Conservation (phyloP, 2,888 invertebrate species). For the Dicyrtoma fusca region DNA sequence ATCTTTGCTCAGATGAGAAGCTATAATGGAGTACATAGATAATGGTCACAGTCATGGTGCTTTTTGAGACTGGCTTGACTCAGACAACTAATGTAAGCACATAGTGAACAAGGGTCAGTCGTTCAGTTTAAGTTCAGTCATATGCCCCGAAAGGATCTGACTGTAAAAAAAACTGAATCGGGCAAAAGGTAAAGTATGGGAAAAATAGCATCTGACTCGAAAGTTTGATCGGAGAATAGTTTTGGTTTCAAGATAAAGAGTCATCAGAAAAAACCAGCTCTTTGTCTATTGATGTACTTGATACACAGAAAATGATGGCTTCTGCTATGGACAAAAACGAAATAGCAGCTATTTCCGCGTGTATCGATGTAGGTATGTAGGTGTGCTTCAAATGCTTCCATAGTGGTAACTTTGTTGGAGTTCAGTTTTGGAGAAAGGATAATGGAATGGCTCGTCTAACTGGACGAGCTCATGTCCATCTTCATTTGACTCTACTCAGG, state of each 20-base stretch:
- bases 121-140: slow-evolving; percentile 29
- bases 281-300: slow-evolving; percentile 16
- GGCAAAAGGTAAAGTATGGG: slow-evolving; percentile 43
- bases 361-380: too few species aligned
- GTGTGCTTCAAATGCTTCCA: neutral
- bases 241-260: slow-evolving; percentile 47
- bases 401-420: too few species aligned
- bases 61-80: too few species aligned
- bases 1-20: too few species aligned
- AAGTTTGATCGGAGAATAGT: slow-evolving; percentile 46
- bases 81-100: too few species aligned
- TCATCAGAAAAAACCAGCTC: slow-evolving; percentile 39
- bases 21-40: too few species aligned
- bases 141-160: neutral
- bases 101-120: neutral
- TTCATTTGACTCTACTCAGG: slow-evolving; percentile 24
- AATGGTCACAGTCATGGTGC: too few species aligned
- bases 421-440: neutral
- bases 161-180: slow-evolving; percentile 19
- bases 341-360: too few species aligned
- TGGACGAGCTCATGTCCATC: slow-evolving; percentile 22
- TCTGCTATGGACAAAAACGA: too few species aligned
- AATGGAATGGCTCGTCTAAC: slow-evolving; percentile 22
- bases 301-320: too few species aligned
- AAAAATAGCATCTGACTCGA: slow-evolving; percentile 41